Conservation (phyloP, 2,113 vertebrate species). For the Pampusana beccarii region DNA sequence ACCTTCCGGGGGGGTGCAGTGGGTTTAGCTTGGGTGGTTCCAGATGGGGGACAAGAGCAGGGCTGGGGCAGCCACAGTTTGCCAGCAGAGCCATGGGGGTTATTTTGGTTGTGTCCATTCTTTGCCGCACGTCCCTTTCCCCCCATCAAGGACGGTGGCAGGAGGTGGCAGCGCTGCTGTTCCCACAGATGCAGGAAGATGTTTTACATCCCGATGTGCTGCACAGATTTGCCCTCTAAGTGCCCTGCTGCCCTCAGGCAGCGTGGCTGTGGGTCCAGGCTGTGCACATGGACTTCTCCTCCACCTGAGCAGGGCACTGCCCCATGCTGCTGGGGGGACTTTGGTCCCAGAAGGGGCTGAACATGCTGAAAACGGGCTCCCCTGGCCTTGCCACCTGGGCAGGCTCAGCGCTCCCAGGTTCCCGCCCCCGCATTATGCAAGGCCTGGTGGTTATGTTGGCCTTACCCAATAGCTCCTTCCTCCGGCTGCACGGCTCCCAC, state of each 20-base stretch:
- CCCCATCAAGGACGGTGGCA: not conserved
- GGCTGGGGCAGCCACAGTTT: not conserved
- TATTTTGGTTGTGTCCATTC: not conserved
- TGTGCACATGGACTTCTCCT: not conserved
- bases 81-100: rapidly evolving
- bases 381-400: not conserved
- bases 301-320: not conserved
- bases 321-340: rapidly evolving
- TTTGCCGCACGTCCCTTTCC: not conserved
- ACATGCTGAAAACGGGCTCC: rapidly evolving
- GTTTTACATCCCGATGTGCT: rapidly evolving
- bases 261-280: not conserved
- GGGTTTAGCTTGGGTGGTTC: no score
- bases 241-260: rapidly evolving
- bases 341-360: not conserved
- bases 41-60: not conserved
- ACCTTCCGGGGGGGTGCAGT: rapidly evolving
- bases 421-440: not conserved
- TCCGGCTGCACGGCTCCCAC: not conserved
- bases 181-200: not conserved
- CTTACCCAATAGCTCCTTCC: constrained; percentile 59
- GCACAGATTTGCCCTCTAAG: not conserved
- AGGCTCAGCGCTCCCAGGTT: not conserved
- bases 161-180: not conserved
- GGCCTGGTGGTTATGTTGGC: not conserved